Base-by-base conservation (phyloP, 2,797 vertebrate genomes). In the Ptychobarbus kaznakovi region DNA sequence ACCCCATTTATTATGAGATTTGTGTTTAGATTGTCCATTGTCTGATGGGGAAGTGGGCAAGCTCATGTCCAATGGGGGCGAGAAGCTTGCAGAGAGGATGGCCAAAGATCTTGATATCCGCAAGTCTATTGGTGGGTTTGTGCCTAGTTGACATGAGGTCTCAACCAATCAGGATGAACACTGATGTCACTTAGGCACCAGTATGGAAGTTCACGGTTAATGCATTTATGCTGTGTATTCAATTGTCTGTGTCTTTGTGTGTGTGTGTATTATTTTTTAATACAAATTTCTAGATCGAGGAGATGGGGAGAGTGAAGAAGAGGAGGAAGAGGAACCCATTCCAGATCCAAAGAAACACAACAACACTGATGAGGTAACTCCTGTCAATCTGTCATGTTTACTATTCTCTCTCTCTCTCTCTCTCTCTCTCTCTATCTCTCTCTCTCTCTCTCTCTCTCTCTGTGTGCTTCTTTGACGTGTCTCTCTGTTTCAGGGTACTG, bases 241-340 rank as follows among this genome's bases (percentile, higher is more conserved):
- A 66, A 40, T 35, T 12, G 6, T 58, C 6, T 6, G 22, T 42
- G 15, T 68, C 32, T 81, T 9, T 86, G 22, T 46, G 42, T 81
- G 11, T 25, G 22, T 76, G 16, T 28, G n/a, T 79, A 6, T 44
- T 88, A 12, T 22, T 72, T 68, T 40, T 44, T 16, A 1, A 74
- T 81, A 1, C 53, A 44, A 40, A 69, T 58, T 3, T 70, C 20
- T 65, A 79, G 90, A 95, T 93, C 95, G 96, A 56, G 97, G 95
- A 58, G 93, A 97, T 88, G 83, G 91, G 32, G 96, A 97, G 28
- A 97, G 96, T 2, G 96, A 97, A 56, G 96, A 97, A 0, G 97
- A 97, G 0, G 97, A 98, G 35, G 96, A 97, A 1, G 96, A 97
- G 11, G 97, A 97, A 22, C 81, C 91, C 0, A 38, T 86, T 3